phyloP scores from a whole-genome alignment of 2,888 invertebrate genomes.

The Agapetus fuscipes region DNA sequence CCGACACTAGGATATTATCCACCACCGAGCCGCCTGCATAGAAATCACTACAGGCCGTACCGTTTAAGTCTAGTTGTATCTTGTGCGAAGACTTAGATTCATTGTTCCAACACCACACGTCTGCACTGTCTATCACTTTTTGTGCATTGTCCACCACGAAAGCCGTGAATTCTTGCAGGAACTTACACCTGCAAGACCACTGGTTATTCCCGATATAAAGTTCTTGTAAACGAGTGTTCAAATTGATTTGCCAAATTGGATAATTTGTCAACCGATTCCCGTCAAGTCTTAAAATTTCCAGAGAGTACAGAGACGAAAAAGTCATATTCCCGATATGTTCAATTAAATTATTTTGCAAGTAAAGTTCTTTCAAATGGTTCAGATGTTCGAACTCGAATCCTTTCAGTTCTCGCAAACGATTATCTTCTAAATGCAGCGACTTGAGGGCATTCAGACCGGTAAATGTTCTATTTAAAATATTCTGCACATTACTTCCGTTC shows the following conservation, averaged over 20 bases:
- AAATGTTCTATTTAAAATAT: constrained; percentile 85
- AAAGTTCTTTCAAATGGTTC: constrained; percentile 67
- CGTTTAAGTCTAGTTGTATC: constrained; percentile 73
- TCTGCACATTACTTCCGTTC: constrained; percentile 75
- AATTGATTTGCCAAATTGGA: constrained; percentile 66
- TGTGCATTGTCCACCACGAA: constrained; percentile 75
- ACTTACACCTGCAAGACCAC: constrained; percentile 88
- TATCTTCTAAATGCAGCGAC: constrained; percentile 76
- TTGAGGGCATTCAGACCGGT: constrained; percentile 72
- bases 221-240: constrained; percentile 60
- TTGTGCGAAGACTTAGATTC: constrained; percentile 65
- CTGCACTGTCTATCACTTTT: constrained; percentile 67
- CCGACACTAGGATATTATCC: constrained; percentile 70
- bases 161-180: constrained; percentile 71
- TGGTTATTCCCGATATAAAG: constrained; percentile 73
- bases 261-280: constrained; percentile 75
- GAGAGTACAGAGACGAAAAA: constrained; percentile 63
- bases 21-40: constrained; percentile 76
- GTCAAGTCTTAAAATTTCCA: constrained; percentile 72
- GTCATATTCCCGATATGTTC: constrained; percentile 71
- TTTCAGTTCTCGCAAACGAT: constrained; percentile 66
- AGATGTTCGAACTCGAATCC: constrained; percentile 81
- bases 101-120: constrained; percentile 73
- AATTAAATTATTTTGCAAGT: constrained; percentile 77
- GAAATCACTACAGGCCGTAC: constrained; percentile 79